phyloP scores from a whole-genome alignment of 92 coral and sea anemone genomes.

The Parazoanthus darwini region DNA sequence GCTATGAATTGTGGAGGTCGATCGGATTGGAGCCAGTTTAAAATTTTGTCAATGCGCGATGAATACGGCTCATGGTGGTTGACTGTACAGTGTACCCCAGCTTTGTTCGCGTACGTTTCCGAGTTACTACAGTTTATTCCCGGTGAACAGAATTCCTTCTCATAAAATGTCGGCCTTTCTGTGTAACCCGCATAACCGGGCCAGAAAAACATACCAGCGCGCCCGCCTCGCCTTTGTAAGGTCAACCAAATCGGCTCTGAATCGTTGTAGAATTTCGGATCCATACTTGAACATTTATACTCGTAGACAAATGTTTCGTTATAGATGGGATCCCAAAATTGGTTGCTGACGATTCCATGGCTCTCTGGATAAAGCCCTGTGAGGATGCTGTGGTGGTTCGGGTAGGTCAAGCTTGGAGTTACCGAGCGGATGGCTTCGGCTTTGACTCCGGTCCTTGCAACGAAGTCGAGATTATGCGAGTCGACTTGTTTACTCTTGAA shows the following conservation, averaged over 20 bases:
- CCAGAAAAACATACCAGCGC: slow-evolving; percentile 43
- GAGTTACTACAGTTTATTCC: background rate
- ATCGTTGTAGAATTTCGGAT: slow-evolving; percentile 51
- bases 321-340: slow-evolving; percentile 46
- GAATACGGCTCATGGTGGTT: slow-evolving; percentile 36
- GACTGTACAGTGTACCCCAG: slow-evolving; percentile 24
- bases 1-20: slow-evolving; percentile 42
- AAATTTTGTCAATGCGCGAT: slow-evolving; percentile 23
- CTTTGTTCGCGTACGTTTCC: background rate
- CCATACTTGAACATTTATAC: slow-evolving; percentile 36
- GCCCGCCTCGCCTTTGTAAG: slow-evolving; percentile 40
- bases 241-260: slow-evolving; percentile 54
- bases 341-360: slow-evolving; percentile 48
- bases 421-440: slow-evolving; percentile 39
- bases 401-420: slow-evolving; percentile 38
- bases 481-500: background rate
- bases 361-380: slow-evolving; percentile 51
- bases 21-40: slow-evolving; percentile 33
- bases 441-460: slow-evolving; percentile 45
- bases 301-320: slow-evolving; percentile 33
- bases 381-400: slow-evolving; percentile 45
- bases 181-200: slow-evolving; percentile 45
- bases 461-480: slow-evolving; percentile 44
- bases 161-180: slow-evolving; percentile 38
- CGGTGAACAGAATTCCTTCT: slow-evolving; percentile 8